A percentile compares a stretch with the other conserved stretches of the same genome.
Conservation (phyloP, 2,797 vertebrate genomes). For the Hoplostethus atlanticus region DNA sequence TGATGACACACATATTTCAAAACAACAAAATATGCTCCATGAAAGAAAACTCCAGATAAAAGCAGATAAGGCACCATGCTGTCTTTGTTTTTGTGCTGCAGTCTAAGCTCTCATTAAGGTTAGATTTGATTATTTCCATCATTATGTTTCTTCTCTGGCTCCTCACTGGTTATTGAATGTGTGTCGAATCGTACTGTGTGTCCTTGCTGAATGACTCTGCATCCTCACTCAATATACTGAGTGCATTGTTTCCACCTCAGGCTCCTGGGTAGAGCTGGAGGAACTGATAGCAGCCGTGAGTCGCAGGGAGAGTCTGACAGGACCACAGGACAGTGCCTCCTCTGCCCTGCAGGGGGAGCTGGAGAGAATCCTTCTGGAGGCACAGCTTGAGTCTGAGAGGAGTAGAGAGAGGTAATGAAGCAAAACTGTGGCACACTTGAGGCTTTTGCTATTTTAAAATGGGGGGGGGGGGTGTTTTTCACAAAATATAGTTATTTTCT, state of each 20-base stretch:
- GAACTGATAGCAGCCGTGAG: constrained; percentile 75
- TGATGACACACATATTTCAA: neutral
- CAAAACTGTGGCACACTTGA: neutral
- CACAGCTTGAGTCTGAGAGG: constrained; percentile 84
- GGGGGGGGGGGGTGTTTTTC: neutral
- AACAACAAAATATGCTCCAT: neutral
- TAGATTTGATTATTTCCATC: constrained; percentile 2
- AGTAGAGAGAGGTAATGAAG: constrained; percentile 74
- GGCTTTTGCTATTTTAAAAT: neutral
- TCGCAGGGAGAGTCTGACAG: constrained; percentile 76
- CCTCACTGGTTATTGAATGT: constrained; percentile 4
- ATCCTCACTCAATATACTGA: constrained; percentile 3
- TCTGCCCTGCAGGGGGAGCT: constrained; percentile 83
- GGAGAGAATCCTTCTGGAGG: constrained; percentile 84
- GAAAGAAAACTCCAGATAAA: neutral
- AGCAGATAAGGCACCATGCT: neutral
- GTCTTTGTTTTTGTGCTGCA: neutral
- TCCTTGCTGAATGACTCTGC: neutral
- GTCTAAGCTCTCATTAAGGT: too few species aligned
- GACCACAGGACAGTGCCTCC: constrained; percentile 74
- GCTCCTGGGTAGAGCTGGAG: constrained; percentile 85
- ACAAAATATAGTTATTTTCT: constrained; percentile 17
- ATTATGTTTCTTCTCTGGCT: neutral
- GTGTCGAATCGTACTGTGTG: neutral
- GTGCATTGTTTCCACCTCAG: constrained; percentile 58